Evolutionary conservation across 2,113 vertebrate genomes (phyloP).

Genomic region (Oreochromis niloticus): DNA sequence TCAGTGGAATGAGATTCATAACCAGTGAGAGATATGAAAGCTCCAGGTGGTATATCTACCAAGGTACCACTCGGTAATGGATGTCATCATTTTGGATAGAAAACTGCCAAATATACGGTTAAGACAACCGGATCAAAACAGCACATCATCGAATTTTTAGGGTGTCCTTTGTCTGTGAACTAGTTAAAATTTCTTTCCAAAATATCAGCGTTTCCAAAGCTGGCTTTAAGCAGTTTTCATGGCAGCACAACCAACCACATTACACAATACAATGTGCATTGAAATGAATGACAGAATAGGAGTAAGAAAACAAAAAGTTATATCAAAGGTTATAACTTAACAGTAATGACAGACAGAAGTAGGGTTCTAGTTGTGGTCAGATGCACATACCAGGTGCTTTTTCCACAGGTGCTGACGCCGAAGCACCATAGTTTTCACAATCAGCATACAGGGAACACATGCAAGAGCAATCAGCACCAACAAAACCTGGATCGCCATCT

Average conservation of each 20-base stretch:
- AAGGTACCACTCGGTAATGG: not conserved
- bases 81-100: not conserved
- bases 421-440: conserved; percentile 91
- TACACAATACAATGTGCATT: conserved; percentile 34
- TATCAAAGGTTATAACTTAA: conserved; percentile 25
- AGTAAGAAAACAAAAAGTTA: conserved; percentile 36
- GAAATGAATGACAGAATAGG: conserved; percentile 50
- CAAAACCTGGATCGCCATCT: conserved; percentile 91
- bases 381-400: conserved; percentile 86
- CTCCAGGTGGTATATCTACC: not conserved
- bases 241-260: conserved; percentile 47
- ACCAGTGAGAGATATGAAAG: not conserved
- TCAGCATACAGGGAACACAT: conserved; percentile 95
- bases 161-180: not conserved
- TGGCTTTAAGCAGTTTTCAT: conserved; percentile 58
- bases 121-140: not conserved
- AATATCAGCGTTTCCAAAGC: conserved; percentile 43
- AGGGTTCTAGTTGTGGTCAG: not conserved
- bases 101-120: not conserved
- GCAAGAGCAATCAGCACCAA: conserved; percentile 90
- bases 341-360: not conserved
- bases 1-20: not conserved
- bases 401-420: conserved; percentile 89
- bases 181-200: not conserved
- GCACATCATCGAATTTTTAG: not conserved